Conservation (phyloP, 2,888 invertebrate species). For the Leptinotarsa haldemani region DNA sequence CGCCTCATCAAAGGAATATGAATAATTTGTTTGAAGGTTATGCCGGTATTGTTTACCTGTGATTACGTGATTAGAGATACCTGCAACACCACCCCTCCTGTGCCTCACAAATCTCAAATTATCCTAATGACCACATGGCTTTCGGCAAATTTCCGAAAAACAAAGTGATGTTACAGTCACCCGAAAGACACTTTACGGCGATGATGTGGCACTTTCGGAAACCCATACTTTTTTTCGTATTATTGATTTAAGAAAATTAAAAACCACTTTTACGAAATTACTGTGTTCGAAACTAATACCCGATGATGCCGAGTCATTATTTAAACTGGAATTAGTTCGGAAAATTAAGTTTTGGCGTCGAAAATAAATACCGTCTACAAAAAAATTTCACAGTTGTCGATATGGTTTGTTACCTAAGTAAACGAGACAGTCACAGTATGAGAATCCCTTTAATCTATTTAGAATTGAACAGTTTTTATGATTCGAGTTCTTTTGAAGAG, state of each 20-base stretch:
- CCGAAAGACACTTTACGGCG: constrained; percentile 50
- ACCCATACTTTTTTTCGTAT: constrained; percentile 48
- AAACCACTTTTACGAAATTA: constrained; percentile 55
- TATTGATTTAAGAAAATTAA: constrained; percentile 58
- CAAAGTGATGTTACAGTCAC: constrained; percentile 52
- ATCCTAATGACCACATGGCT: constrained; percentile 50
- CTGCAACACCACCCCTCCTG: constrained; percentile 30
- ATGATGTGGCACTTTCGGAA: constrained; percentile 54
- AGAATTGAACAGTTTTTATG: constrained; percentile 43
- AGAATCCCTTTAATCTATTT: constrained; percentile 43
- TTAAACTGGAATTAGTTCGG: constrained; percentile 54
- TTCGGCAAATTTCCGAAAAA: constrained; percentile 52
- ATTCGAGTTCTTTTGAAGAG: background rate
- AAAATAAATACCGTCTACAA: constrained; percentile 54
- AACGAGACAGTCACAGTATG: constrained; percentile 50
- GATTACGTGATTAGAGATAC: constrained; percentile 21
- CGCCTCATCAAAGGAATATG: background rate
- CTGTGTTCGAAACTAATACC: constrained; percentile 50
- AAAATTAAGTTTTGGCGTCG: constrained; percentile 56
- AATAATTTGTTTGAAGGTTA: constrained; percentile 3
- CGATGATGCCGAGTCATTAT: constrained; percentile 54
- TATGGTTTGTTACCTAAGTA: constrained; percentile 53
- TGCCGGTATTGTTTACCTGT: constrained; percentile 16
- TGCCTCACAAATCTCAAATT: constrained; percentile 47
- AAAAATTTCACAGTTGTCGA: constrained; percentile 55